A percentile compares a stretch with the other conserved stretches of the same genome.
phyloP scores from a whole-genome alignment of 2,888 invertebrate species.

The Apocheima hispidaria region DNA sequence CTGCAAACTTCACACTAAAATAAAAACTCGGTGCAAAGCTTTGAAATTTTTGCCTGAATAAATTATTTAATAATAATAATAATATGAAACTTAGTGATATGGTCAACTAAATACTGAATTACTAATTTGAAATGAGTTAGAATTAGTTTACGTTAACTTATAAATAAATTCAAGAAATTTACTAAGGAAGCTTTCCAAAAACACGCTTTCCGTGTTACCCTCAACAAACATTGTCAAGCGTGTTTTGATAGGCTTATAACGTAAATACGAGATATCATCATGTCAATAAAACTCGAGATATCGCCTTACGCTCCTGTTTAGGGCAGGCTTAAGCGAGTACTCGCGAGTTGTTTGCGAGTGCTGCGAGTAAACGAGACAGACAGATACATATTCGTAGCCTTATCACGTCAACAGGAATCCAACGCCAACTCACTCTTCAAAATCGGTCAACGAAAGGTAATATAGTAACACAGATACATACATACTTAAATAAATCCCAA shows the following conservation, averaged over 20 bases:
- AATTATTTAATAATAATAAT: too few relatives aligned
- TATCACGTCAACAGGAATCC: too few relatives aligned
- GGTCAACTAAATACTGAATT: too few relatives aligned
- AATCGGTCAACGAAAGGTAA: neutral
- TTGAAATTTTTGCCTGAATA: too few relatives aligned
- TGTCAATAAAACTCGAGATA: slow-evolving; percentile 52
- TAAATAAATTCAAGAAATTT: neutral
- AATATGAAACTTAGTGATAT: too few relatives aligned
- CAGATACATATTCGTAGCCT: neutral
- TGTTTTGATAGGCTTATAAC: slow-evolving; percentile 46
- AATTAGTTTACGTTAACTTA: neutral
- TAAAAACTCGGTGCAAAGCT: too few relatives aligned
- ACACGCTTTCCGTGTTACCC: slow-evolving; percentile 22
- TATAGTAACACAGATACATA: too few relatives aligned
- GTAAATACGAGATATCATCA: slow-evolving; percentile 49
- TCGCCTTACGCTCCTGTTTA: slow-evolving; percentile 37
- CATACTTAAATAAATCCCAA: too few relatives aligned
- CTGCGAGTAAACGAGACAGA: neutral
- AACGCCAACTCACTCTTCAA: too few relatives aligned
- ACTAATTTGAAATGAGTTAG: neutral
- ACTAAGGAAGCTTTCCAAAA: slow-evolving; percentile 32
- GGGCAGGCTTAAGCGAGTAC: too few relatives aligned
- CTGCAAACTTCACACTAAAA: too few relatives aligned
- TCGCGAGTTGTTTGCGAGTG: too few relatives aligned
- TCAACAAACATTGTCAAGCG: slow-evolving; percentile 29